A percentile compares a stretch with the other conserved stretches of the same genome.
phyloP scores from a whole-genome alignment of 1,140 invertebrate genomes.

The Chionoecetes opilio region DNA sequence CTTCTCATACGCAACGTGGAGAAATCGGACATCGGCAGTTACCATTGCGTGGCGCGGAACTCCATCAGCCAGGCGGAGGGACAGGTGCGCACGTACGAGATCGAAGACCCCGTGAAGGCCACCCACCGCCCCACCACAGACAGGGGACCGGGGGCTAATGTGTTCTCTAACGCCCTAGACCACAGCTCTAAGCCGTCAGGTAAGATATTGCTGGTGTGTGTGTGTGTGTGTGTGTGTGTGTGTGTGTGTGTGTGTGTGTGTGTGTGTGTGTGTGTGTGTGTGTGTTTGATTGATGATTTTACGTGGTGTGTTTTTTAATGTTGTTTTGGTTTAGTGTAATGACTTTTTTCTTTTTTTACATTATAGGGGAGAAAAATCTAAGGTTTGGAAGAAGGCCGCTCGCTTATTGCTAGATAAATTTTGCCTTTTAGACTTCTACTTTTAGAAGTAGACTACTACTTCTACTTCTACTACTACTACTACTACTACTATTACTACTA shows the following conservation, averaged over 20 bases:
- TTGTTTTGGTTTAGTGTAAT: too few relatives aligned
- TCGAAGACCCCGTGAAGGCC: slow-evolving; percentile 2
- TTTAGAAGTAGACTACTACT: not conserved
- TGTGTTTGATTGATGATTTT: too few relatives aligned
- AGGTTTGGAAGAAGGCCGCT: too few relatives aligned
- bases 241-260: not conserved
- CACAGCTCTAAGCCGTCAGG: slow-evolving; percentile 70
- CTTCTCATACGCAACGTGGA: slow-evolving; percentile 70
- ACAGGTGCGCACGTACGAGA: slow-evolving; percentile 69
- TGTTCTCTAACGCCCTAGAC: slow-evolving; percentile 47
- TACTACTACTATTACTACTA: not conserved
- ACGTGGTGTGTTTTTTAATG: too few relatives aligned
- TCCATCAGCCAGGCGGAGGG: slow-evolving; percentile 73
- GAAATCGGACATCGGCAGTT: slow-evolving; percentile 66
- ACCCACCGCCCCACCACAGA: slow-evolving; percentile 59
- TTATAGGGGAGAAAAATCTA: not conserved
- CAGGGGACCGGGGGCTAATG: slow-evolving; percentile 4
- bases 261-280: not conserved
- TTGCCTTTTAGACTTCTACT: not conserved
- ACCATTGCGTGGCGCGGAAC: slow-evolving; percentile 76
- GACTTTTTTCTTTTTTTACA: too few relatives aligned
- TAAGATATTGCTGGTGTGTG: not conserved
- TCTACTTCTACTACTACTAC: not conserved
- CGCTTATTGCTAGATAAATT: not conserved
- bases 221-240: not conserved